Evolutionary conservation across 2,797 vertebrate genomes (phyloP), one percentile per base, ranked within the genome.

Genomic region (Percopsis omiscomaycus): DNA sequence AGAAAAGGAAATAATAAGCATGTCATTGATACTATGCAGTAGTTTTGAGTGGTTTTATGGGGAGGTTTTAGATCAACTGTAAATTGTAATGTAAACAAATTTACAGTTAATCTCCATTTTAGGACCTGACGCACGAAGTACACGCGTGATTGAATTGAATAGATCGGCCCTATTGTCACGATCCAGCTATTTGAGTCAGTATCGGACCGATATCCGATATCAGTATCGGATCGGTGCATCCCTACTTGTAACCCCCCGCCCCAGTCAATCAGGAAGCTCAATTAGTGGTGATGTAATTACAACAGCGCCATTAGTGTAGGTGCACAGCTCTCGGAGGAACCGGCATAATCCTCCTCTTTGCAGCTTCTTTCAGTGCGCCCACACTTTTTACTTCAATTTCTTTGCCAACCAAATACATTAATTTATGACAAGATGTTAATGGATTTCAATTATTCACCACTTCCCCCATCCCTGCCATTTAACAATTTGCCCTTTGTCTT

Each of bases 381-480:
- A 49, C 57, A 67, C 5, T 27, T 60, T 49, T 57, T 59, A 53
- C 44, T 50, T 30, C 27, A 13, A 52, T 32, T 27, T 53, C 66
- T 67, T 58, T 71, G n/a, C 27, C 66, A 64, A 70, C 48, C 30
- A 37, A 59, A 46, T n/a, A 37, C 15, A 59, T 48, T 47, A 2
- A 46, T 53, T n/a, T 52, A 42, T 52, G 22, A 32, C 50, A 42
- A 53, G 16, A 46, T 68, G 67, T 57, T 66, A 71, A 72, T 50
- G 63, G 44, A 49, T 45, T 47, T 69, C 62, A 72, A 22, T 68
- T 47, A 61, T 46, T 59, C 30, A 32, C 13, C 14, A 10, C n/a
- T 63, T 61, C 32, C 54, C 55, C 47, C 58, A 12, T 55, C 32
- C 55, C 48, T 54, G 49, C 56, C 42, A 48, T 30, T 69, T 64